Conservation (phyloP, 2,888 invertebrate species). For the Pollenia amentaria region DNA sequence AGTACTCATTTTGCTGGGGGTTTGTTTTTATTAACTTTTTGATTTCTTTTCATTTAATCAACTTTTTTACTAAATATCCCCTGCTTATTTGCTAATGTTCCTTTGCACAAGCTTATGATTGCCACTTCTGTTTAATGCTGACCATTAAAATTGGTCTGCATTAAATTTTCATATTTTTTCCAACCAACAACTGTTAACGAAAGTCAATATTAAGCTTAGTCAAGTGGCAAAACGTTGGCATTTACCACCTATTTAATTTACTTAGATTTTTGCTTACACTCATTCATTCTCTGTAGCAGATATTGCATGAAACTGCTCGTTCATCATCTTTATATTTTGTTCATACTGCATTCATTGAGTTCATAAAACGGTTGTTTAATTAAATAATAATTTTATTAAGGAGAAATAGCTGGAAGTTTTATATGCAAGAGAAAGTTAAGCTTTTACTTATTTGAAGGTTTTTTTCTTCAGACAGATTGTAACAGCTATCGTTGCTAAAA, state of each 20-base stretch:
- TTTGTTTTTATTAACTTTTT: too few relatives aligned
- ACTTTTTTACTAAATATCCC: neutral
- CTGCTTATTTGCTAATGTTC: constrained; percentile 5
- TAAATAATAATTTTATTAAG: constrained; percentile 37
- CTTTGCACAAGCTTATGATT: neutral
- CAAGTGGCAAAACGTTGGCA: constrained; percentile 50
- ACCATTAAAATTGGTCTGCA: constrained; percentile 28
- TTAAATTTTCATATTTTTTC: constrained; percentile 27
- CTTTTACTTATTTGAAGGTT: too few relatives aligned
- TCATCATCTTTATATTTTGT: constrained; percentile 18
- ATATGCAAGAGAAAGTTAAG: neutral
- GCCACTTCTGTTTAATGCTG: constrained; percentile 1
- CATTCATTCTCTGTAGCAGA: neutral
- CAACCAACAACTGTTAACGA: constrained; percentile 41
- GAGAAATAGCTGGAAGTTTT: constrained; percentile 1
- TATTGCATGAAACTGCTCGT: constrained; percentile 18
- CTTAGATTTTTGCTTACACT: constrained; percentile 28
- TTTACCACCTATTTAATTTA: constrained; percentile 57
- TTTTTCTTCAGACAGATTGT: neutral
- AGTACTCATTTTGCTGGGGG: too few relatives aligned
- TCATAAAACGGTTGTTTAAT: constrained; percentile 47
- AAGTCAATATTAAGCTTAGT: constrained; percentile 40
- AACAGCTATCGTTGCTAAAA: neutral
- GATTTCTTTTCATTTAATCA: constrained; percentile 5
- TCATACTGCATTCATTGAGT: neutral